Conservation (phyloP, 2,797 vertebrate genomes). For the Odontamblyopus lacepedii region DNA sequence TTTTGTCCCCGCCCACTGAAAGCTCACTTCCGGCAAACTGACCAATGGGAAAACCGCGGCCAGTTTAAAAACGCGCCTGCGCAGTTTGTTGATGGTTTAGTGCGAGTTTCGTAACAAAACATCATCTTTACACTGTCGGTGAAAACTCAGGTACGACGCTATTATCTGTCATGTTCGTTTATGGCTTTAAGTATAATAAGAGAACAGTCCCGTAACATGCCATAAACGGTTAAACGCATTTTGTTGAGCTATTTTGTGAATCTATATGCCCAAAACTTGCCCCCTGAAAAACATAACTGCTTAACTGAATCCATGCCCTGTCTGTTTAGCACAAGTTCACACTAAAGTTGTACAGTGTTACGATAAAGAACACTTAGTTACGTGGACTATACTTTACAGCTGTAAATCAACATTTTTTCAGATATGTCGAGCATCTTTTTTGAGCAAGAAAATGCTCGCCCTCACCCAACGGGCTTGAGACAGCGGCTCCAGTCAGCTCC, state of each 20-base stretch:
- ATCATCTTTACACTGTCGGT: not conserved
- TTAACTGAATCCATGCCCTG: too few species aligned
- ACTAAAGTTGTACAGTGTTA: not conserved
- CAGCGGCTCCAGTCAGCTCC: slow-evolving; percentile 65
- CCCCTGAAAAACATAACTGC: too few species aligned
- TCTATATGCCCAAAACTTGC: too few species aligned
- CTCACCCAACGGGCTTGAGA: slow-evolving; percentile 43
- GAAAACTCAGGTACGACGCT: not conserved
- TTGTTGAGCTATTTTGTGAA: too few species aligned
- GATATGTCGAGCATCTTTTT: slow-evolving; percentile 61
- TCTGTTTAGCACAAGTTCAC: too few species aligned
- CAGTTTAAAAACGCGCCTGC: slow-evolving; percentile 64
- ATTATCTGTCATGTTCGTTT: not conserved
- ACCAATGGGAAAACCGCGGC: slow-evolving; percentile 53
- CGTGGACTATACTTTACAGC: not conserved
- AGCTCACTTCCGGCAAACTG: not conserved
- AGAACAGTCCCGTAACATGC: not conserved
- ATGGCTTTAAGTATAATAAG: not conserved
- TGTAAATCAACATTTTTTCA: slow-evolving; percentile 23
- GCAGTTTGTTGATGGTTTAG: not conserved
- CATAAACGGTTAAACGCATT: too few species aligned
- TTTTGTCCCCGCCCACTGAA: slow-evolving; percentile 24
- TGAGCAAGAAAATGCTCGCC: slow-evolving; percentile 58
- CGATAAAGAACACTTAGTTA: not conserved
- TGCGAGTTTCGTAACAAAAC: slow-evolving; percentile 12